Percentiles rank a stretch among this genome's conserved stretches.
phyloP scores from a whole-genome alignment of 2,113 vertebrate genomes.

The Uropsilus gracilis region DNA sequence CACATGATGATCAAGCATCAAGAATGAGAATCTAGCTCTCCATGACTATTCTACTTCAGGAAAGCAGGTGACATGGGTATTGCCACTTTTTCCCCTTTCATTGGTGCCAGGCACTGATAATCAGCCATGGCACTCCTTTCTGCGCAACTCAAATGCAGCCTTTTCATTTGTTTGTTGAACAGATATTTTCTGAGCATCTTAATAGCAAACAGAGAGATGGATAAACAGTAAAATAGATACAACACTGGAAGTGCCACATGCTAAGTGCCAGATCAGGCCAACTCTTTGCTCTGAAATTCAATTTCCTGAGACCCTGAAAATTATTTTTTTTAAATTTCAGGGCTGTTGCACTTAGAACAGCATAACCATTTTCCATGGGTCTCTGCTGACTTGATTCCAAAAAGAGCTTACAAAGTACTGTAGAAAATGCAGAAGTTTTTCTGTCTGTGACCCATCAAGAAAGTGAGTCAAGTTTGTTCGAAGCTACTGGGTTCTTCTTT shows the following conservation, averaged over 20 bases:
- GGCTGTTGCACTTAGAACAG: not conserved
- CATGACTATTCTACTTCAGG: not conserved
- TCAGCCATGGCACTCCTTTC: not conserved
- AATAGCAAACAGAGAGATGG: not conserved
- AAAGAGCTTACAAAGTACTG: not conserved
- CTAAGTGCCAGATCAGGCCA: not conserved
- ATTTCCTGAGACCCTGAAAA: not conserved
- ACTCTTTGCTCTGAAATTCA: conserved; percentile 24
- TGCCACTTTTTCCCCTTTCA: not conserved
- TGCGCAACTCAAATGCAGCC: not conserved
- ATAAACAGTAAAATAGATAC: conserved; percentile 10
- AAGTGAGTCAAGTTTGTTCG: conserved; percentile 31
- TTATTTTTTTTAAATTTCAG: conserved; percentile 44
- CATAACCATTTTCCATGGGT: conserved; percentile 6
- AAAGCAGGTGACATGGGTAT: not conserved
- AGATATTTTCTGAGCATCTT: not conserved
- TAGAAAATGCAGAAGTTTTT: conserved; percentile 12
- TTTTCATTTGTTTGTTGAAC: conserved; percentile 48
- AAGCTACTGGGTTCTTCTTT: conserved; percentile 15
- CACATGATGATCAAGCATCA: not conserved
- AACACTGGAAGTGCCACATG: not conserved
- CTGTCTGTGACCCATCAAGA: not conserved
- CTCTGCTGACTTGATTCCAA: conserved; percentile 22
- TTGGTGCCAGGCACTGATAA: not conserved
- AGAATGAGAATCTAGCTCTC: not conserved